Evolutionary conservation across 2,888 invertebrate species (phyloP).

Genomic region (Eubasilissa splendida): DNA sequence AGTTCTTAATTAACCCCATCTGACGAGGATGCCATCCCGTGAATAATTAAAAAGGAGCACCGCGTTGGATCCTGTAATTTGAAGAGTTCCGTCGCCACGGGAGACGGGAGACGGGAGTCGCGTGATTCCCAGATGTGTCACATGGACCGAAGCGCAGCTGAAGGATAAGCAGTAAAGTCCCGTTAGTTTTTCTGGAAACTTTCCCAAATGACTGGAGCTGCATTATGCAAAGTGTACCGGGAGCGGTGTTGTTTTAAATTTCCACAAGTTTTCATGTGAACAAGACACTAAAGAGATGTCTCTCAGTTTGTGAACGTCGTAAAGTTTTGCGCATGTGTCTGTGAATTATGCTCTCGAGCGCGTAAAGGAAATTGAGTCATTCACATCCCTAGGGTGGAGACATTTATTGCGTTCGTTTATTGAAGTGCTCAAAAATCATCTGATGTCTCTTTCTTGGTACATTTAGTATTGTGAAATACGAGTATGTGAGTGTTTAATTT

Average conservation of each 20-base stretch:
- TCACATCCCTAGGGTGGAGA: not conserved
- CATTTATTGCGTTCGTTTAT: constrained; percentile 32
- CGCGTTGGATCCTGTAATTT: not conserved
- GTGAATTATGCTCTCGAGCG: constrained; percentile 19
- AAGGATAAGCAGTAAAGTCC: constrained; percentile 26
- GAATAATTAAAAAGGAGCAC: constrained; percentile 40
- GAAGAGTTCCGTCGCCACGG: constrained; percentile 2
- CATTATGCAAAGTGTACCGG: constrained; percentile 24
- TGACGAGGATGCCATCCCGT: not conserved
- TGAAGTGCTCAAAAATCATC: not conserved
- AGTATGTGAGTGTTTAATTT: too few relatives aligned
- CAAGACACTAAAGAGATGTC: constrained; percentile 24
- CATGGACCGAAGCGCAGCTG: constrained; percentile 10
- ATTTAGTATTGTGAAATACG: too few relatives aligned
- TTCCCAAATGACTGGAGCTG: constrained; percentile 5
- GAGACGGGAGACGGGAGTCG: not conserved
- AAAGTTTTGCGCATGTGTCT: constrained; percentile 19
- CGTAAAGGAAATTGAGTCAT: constrained; percentile 25
- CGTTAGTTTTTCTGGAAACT: constrained; percentile 36
- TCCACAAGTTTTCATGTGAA: constrained; percentile 32
- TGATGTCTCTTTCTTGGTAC: too few relatives aligned
- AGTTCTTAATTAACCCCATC: constrained; percentile 34
- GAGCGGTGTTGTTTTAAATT: constrained; percentile 31
- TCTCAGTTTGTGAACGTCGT: constrained; percentile 18
- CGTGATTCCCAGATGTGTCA: constrained; percentile 36